phyloP scores from a whole-genome alignment of 2,113 vertebrate species.

The Gymnobelideus leadbeateri region DNA sequence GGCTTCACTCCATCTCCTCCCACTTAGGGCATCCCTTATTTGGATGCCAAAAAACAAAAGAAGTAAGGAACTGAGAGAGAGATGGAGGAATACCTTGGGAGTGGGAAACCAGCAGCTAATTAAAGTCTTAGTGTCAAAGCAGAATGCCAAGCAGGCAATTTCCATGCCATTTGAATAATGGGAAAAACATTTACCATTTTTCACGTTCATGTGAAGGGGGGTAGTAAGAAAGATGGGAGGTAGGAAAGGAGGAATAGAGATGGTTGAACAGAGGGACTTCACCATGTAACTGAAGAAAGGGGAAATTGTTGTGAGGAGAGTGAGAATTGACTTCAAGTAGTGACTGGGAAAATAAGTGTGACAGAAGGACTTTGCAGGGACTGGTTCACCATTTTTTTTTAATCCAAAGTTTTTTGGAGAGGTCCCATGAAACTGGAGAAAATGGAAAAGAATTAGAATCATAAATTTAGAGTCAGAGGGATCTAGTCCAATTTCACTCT shows the following conservation, averaged over 20 bases:
- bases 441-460: not conserved
- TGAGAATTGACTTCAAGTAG: not conserved
- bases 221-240: conserved; percentile 9
- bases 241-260: not conserved
- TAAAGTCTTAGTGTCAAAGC: conserved; percentile 79
- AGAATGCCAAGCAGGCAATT: conserved; percentile 79
- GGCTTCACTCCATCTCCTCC: not conserved
- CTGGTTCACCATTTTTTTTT: not conserved
- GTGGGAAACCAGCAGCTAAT: conserved; percentile 70
- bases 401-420: not conserved
- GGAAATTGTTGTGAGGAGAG: not conserved
- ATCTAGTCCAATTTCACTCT: not conserved
- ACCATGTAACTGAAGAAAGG: not conserved
- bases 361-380: not conserved
- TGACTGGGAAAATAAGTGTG: not conserved
- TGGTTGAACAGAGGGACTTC: not conserved
- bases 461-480: not conserved
- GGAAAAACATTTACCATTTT: conserved; percentile 72
- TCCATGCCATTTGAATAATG: conserved; percentile 81
- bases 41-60: conserved; percentile 63
- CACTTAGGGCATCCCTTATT: conserved; percentile 55
- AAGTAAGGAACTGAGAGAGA: conserved; percentile 42
- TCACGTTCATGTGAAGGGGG: conserved; percentile 63
- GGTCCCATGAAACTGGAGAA: not conserved
- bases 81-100: conserved; percentile 57